Evolutionary conservation across 2,888 invertebrate species (phyloP).

Genomic region (Tipula helvola): DNA sequence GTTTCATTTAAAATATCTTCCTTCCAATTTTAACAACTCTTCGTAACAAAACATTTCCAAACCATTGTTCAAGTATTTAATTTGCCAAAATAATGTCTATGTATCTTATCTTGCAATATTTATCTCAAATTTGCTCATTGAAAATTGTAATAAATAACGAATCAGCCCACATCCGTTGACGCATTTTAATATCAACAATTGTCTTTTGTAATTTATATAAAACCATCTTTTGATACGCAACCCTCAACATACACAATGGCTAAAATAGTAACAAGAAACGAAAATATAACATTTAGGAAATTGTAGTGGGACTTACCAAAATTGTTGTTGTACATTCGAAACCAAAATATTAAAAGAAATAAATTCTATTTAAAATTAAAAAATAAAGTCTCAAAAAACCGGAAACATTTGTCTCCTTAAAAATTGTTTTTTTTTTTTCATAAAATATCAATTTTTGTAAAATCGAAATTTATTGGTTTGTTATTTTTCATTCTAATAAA

Average conservation of each 20-base stretch:
- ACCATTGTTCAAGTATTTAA: too few relatives aligned
- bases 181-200: background rate
- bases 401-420: constrained; percentile 4
- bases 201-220: background rate
- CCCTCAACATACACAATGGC: background rate
- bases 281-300: background rate
- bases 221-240: background rate
- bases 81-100: too few relatives aligned
- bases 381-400: background rate
- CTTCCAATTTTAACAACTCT: too few relatives aligned
- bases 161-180: background rate
- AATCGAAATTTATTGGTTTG: constrained; percentile 4
- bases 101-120: too few relatives aligned
- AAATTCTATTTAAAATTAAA: background rate
- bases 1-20: too few relatives aligned
- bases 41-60: too few relatives aligned
- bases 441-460: background rate
- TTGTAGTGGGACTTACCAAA: background rate
- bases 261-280: background rate
- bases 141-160: background rate
- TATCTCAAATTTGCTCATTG: background rate
- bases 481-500: background rate
- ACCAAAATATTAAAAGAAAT: background rate
- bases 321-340: background rate
- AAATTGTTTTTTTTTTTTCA: background rate